phyloP scores from a whole-genome alignment of 2,888 invertebrate genomes.

The Eupithecia dodoneata region DNA sequence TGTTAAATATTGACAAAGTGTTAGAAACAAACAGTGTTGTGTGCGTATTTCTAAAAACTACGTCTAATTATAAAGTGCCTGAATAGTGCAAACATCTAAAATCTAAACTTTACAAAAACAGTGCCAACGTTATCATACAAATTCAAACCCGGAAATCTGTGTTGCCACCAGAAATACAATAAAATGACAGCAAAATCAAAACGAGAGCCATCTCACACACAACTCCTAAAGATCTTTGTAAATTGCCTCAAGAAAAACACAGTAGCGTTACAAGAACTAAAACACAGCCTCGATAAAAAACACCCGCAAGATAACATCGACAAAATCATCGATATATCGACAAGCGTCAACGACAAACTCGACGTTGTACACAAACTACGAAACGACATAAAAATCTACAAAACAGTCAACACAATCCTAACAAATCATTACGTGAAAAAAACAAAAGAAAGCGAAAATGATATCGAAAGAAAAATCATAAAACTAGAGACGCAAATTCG shows the following conservation, averaged over 20 bases:
- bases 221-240: conserved; percentile 64
- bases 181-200: conserved; percentile 60
- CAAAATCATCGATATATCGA: conserved; percentile 67
- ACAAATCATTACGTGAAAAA: conserved; percentile 78
- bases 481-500: conserved; percentile 69
- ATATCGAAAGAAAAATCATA: conserved; percentile 68
- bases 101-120: neutral
- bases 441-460: conserved; percentile 70
- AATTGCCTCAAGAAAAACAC: conserved; percentile 72
- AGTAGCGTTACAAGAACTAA: conserved; percentile 67
- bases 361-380: conserved; percentile 74
- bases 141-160: conserved; percentile 5
- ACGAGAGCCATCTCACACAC: conserved; percentile 57
- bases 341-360: conserved; percentile 75
- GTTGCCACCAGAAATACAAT: conserved; percentile 27
- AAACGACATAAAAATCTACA: conserved; percentile 78
- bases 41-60: neutral
- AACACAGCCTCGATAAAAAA: conserved; percentile 63
- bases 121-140: neutral
- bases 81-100: neutral
- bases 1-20: neutral
- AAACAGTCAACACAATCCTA: conserved; percentile 76
- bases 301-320: conserved; percentile 58
- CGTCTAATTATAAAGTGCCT: neutral
- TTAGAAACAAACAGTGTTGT: neutral